phyloP scores from a whole-genome alignment of 2,797 vertebrate species.

The Eutrigla gurnardus region DNA sequence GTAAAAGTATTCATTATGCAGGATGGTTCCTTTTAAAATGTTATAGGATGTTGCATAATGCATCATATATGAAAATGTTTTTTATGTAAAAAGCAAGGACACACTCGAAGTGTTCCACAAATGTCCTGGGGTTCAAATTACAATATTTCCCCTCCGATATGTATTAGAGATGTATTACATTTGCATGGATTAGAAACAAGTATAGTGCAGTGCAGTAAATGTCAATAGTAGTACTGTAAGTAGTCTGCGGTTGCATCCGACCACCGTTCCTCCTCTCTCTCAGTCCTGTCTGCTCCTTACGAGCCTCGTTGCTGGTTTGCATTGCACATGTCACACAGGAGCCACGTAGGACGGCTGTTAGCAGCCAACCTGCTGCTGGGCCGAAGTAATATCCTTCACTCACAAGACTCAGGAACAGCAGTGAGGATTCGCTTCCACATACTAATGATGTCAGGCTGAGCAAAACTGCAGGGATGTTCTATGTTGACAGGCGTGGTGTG shows the following conservation, averaged over 20 bases:
- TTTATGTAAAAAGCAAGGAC: not conserved
- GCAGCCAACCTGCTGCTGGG: constrained; percentile 10
- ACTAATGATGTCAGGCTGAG: constrained; percentile 45
- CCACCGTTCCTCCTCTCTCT: constrained; percentile 26
- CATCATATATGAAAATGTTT: not conserved
- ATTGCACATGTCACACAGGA: constrained; percentile 36
- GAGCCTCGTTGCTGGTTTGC: constrained; percentile 31
- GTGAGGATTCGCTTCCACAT: constrained; percentile 52
- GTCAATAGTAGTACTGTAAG: not conserved
- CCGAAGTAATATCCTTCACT: constrained; percentile 24
- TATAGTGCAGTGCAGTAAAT: not conserved
- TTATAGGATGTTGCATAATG: too few species aligned
- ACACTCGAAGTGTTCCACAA: not conserved
- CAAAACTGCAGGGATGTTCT: constrained; percentile 43
- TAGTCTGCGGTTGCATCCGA: not conserved
- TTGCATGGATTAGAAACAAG: not conserved
- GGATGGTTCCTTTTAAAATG: too few species aligned
- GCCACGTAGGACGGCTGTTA: constrained; percentile 33
- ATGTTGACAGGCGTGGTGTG: constrained; percentile 36
- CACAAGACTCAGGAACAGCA: constrained; percentile 23
- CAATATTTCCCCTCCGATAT: not conserved
- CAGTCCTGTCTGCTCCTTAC: constrained; percentile 41
- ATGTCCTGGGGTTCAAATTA: not conserved
- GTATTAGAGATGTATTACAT: not conserved
- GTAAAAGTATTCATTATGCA: too few species aligned